Conservation (phyloP, 1,140 invertebrate species). For the Papilio aristodemus region DNA sequence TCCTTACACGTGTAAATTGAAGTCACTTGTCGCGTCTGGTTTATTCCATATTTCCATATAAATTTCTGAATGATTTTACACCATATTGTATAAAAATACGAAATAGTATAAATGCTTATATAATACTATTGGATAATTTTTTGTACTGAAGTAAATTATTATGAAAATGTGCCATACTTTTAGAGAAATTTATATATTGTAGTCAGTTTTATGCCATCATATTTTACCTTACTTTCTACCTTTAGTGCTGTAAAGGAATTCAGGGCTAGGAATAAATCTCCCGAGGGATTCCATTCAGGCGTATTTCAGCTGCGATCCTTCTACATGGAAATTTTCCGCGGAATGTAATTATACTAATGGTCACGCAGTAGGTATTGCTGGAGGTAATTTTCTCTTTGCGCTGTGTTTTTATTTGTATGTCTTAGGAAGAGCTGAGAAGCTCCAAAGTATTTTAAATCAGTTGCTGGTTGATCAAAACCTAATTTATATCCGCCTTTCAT, state of each 20-base stretch:
- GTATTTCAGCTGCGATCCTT: conserved; percentile 25
- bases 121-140: too few species aligned
- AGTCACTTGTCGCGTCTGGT: too few species aligned
- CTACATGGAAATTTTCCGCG: conserved; percentile 3
- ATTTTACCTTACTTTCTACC: conserved; percentile 22
- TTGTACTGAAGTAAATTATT: neutral
- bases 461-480: too few species aligned
- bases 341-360: conserved; percentile 32
- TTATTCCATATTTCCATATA: too few species aligned
- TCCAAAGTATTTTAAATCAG: too few species aligned
- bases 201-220: neutral
- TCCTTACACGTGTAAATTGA: too few species aligned
- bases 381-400: neutral
- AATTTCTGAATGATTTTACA: too few species aligned
- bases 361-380: neutral
- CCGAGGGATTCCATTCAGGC: conserved; percentile 20
- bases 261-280: conserved; percentile 20
- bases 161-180: neutral
- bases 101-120: too few species aligned
- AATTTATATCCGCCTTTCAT: too few species aligned
- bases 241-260: conserved; percentile 10
- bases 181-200: neutral
- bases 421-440: too few species aligned
- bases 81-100: too few species aligned
- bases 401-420: too few species aligned